Conservation (phyloP, 2,113 vertebrate species). For the Datnioides undecimradiatus region DNA sequence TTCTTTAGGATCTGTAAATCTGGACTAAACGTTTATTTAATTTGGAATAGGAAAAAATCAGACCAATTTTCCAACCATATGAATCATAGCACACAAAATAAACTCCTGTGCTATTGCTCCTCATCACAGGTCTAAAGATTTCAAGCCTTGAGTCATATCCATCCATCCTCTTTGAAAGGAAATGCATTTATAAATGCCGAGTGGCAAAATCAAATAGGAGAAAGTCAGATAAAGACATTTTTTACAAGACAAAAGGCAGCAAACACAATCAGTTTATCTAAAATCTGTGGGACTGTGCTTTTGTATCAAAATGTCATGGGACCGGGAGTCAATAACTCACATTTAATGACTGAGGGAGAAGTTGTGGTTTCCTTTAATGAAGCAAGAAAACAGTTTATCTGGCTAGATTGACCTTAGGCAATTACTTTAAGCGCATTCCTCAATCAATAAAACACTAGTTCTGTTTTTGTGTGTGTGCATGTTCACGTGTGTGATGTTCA, state of each 20-base stretch:
- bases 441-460: constrained; percentile 72
- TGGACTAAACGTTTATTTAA: neutral
- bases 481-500: neutral
- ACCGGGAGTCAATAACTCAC: constrained; percentile 71
- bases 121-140: constrained; percentile 15
- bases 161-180: constrained; percentile 35
- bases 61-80: neutral
- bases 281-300: constrained; percentile 55
- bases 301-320: constrained; percentile 77
- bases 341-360: constrained; percentile 71
- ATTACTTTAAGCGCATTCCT: constrained; percentile 77
- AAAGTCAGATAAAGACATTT: constrained; percentile 41
- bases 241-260: constrained; percentile 62
- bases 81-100: neutral
- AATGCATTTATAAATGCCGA: constrained; percentile 25
- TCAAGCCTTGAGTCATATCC: constrained; percentile 25
- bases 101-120: neutral
- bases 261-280: constrained; percentile 60
- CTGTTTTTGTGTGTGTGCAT: constrained; percentile 14
- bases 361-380: constrained; percentile 76
- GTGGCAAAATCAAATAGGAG: constrained; percentile 26
- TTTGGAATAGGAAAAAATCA: neutral
- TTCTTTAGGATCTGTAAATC: neutral
- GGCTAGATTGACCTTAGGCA: constrained; percentile 73
- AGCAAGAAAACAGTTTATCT: constrained; percentile 79